Conservation (phyloP, 1,140 invertebrate genomes). For the Heliconius himera region DNA sequence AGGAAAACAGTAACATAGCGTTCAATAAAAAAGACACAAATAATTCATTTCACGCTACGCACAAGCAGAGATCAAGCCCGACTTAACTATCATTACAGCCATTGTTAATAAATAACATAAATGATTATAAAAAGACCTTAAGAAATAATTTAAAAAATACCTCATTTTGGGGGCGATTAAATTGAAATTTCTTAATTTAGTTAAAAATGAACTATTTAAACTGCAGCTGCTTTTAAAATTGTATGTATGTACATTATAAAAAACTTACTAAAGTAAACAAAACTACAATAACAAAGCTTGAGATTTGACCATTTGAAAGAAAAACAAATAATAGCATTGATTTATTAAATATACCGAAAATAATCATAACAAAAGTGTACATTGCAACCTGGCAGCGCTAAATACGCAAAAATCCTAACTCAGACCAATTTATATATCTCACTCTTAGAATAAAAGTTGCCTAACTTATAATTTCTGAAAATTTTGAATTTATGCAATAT, state of each 20-base stretch:
- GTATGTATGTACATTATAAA: conserved; percentile 1
- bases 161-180: background rate
- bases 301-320: background rate
- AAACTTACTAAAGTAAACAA: background rate
- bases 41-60: background rate
- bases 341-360: conserved; percentile 5
- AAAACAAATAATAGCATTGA: conserved; percentile 11
- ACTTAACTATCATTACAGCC: conserved; percentile 14
- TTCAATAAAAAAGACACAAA: background rate
- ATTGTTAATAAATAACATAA: conserved; percentile 14
- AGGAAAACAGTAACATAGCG: background rate
- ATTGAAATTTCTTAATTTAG: background rate
- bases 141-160: conserved; percentile 13
- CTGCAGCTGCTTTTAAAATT: conserved; percentile 6
- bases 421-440: background rate
- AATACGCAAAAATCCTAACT: background rate
- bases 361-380: conserved; percentile 9
- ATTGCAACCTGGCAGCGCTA: conserved; percentile 3
- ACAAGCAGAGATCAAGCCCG: conserved; percentile 13
- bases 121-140: conserved; percentile 8
- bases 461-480: background rate
- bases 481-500: too few species aligned
- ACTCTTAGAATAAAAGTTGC: background rate
- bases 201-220: background rate
- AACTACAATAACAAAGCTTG: background rate